These are phyloP conservation scores for Calliphora vicina DNA, from an alignment of 1,140 invertebrate species.

Conservation along the genomic window DNA sequence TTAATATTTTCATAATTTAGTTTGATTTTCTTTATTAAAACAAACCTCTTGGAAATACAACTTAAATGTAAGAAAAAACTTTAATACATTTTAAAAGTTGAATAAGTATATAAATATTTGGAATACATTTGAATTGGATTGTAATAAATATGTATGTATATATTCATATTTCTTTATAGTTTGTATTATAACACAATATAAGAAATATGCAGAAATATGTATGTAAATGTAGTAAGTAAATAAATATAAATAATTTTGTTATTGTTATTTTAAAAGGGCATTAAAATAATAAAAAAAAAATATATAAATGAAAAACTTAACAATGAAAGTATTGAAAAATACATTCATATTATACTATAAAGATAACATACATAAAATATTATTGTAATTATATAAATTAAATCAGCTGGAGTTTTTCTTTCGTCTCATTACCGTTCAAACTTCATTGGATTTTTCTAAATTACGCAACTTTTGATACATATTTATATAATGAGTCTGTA, in stretches of 20 bases:
- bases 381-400: background rate
- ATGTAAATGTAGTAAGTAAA: background rate
- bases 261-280: background rate
- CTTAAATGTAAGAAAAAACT: too few relatives aligned
- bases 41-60: too few relatives aligned
- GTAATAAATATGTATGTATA: too few relatives aligned
- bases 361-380: background rate
- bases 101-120: too few relatives aligned
- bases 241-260: background rate
- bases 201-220: too few relatives aligned
- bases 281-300: background rate
- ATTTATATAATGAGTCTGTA: slow-evolving; percentile 60
- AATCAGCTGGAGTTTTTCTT: background rate
- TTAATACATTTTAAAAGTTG: too few relatives aligned
- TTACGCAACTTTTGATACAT: slow-evolving; percentile 61
- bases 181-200: too few relatives aligned
- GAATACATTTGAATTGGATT: too few relatives aligned
- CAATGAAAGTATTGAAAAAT: background rate
- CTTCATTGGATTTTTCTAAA: slow-evolving; percentile 47
- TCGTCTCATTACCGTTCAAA: background rate
- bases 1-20: too few relatives aligned
- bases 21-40: too few relatives aligned
- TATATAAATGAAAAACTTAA: background rate
- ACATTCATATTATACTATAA: slow-evolving; percentile 18
- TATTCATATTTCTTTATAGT: too few relatives aligned